Evolutionary conservation across 35 echinoderm and acorn worm genomes (phyloP).

Genomic region (Hemicentrotus pulcherrimus): DNA sequence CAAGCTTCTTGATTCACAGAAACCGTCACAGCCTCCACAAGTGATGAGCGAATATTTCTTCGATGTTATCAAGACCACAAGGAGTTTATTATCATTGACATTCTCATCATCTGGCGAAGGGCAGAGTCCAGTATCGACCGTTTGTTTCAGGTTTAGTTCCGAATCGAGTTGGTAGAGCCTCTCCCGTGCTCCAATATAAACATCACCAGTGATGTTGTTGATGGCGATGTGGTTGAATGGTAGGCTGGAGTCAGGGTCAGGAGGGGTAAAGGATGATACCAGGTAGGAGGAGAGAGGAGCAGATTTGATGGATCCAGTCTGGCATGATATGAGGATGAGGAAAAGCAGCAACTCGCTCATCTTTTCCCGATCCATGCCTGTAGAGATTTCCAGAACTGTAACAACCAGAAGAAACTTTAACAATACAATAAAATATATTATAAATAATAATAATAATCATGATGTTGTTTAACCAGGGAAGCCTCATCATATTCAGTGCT

Average conservation of each 20-base stretch:
- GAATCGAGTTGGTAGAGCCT: background rate
- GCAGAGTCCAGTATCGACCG: background rate
- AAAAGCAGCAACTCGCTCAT: background rate
- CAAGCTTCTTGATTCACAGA: background rate
- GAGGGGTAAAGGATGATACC: background rate
- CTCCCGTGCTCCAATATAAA: background rate
- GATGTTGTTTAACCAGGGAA: too few species aligned
- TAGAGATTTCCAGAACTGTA: background rate
- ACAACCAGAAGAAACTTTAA: too few species aligned
- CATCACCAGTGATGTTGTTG: background rate
- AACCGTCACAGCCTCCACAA: background rate
- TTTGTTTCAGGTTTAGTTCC: background rate
- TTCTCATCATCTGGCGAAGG: background rate
- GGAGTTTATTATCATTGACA: background rate
- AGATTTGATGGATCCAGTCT: background rate
- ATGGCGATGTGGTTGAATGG: background rate
- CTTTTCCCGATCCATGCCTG: background rate
- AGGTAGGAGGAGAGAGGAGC: background rate
- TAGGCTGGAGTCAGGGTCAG: background rate
- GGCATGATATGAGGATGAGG: background rate
- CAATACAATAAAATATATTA: too few species aligned
- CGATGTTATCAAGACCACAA: background rate
- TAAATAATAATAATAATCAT: too few species aligned
- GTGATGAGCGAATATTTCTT: background rate
- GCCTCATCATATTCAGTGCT: too few species aligned